Evolutionary conservation across 2,113 vertebrate species (phyloP).

Genomic region (Neogale vison): DNA sequence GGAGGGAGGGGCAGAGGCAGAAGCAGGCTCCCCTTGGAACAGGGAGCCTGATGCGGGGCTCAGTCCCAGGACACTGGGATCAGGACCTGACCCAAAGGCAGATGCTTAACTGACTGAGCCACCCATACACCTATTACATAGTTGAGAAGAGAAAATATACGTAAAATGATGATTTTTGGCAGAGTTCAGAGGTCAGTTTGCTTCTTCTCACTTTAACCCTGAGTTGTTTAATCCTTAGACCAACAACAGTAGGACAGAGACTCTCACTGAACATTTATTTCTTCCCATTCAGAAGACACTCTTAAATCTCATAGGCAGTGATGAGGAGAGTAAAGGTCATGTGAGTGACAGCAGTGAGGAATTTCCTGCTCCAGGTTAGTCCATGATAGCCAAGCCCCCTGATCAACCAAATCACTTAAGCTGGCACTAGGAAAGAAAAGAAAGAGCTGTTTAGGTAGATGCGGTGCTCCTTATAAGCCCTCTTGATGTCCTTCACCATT

Average conservation of each 20-base stretch:
- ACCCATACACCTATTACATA: neutral
- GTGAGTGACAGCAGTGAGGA: neutral
- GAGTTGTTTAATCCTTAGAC: neutral
- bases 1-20: neutral
- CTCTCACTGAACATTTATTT: neutral
- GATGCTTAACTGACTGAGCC: neutral
- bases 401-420: neutral
- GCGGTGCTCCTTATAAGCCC: neutral
- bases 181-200: neutral
- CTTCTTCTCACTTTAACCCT: neutral
- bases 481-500: too few relatives aligned
- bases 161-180: neutral
- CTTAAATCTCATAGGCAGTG: neutral
- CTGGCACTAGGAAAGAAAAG: neutral
- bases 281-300: neutral
- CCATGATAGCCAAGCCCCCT: neutral
- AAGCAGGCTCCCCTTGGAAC: neutral
- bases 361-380: too few relatives aligned
- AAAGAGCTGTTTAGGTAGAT: neutral
- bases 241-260: neutral
- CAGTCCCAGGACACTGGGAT: neutral
- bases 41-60: neutral
- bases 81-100: neutral
- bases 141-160: neutral
- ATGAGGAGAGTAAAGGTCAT: neutral